Percentiles rank a stretch among this genome's conserved stretches.
Evolutionary conservation across 2,888 invertebrate genomes (phyloP).

Genomic region (Heliothis peltigera): DNA sequence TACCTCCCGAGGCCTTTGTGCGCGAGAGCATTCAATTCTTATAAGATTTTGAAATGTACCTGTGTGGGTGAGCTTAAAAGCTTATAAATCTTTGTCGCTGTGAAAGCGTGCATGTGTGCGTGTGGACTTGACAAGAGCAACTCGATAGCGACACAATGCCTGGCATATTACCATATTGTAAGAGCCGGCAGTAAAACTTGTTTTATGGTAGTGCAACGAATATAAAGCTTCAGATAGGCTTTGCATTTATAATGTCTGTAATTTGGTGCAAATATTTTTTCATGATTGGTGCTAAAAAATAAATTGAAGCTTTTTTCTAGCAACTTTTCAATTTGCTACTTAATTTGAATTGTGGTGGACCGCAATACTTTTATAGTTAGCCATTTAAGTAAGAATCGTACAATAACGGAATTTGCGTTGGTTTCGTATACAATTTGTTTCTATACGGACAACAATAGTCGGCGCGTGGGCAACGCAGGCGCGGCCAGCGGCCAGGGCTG

Average conservation of each 20-base stretch:
- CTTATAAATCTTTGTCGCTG: constrained; percentile 80
- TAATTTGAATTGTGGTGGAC: constrained; percentile 36
- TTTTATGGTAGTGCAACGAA: constrained; percentile 50
- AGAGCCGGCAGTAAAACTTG: constrained; percentile 59
- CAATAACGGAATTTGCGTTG: constrained; percentile 54
- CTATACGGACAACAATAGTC: constrained; percentile 65
- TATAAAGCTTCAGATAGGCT: constrained; percentile 29
- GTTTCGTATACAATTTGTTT: constrained; percentile 59
- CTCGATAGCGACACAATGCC: constrained; percentile 80
- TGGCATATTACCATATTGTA: constrained; percentile 76
- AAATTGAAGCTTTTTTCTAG: constrained; percentile 11
- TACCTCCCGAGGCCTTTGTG: constrained; percentile 62
- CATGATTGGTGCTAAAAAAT: constrained; percentile 15
- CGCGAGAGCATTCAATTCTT: constrained; percentile 67
- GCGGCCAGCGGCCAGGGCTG: constrained; percentile 67
- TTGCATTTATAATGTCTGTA: constrained; percentile 25
- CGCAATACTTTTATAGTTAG: constrained; percentile 25
- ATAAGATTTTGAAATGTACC: constrained; percentile 53
- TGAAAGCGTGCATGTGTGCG: constrained; percentile 68
- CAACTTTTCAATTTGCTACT: constrained; percentile 23
- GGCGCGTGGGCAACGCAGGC: constrained; percentile 72
- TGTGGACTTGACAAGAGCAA: constrained; percentile 73
- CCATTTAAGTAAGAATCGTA: constrained; percentile 37
- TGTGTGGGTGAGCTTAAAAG: constrained; percentile 82
- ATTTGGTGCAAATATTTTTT: constrained; percentile 39